These are phyloP conservation scores for Suncus etruscus DNA, from an alignment of 2,113 vertebrate genomes.

Conservation along the genomic window DNA sequence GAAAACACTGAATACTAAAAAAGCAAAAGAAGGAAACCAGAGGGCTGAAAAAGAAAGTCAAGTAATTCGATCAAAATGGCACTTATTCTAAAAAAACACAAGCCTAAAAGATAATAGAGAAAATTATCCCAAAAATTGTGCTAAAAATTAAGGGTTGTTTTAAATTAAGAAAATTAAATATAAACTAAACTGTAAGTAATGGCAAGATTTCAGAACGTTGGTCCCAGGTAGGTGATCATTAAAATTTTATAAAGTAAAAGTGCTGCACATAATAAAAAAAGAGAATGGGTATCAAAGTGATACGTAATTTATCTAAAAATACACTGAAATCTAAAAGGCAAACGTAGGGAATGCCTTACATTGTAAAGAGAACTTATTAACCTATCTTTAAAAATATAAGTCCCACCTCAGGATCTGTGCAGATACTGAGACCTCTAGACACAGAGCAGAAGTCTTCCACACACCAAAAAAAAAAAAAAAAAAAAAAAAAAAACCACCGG, in stretches of 20 bases:
- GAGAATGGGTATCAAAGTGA: background rate
- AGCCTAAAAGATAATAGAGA: slow-evolving; percentile 10
- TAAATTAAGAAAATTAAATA: background rate
- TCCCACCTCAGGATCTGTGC: too few relatives aligned
- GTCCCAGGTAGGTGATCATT: background rate
- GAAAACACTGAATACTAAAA: background rate
- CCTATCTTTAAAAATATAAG: slow-evolving; percentile 1
- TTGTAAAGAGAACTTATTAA: background rate
- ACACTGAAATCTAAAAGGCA: slow-evolving; percentile 38
- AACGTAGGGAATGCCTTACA: background rate
- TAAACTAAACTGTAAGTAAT: background rate
- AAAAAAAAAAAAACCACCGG: too few relatives aligned
- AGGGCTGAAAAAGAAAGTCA: background rate
- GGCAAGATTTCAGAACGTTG: slow-evolving; percentile 48
- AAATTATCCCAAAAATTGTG: slow-evolving; percentile 35
- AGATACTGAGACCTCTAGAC: too few relatives aligned
- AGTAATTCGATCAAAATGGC: slow-evolving; percentile 31
- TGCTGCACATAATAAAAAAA: background rate
- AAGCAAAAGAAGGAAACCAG: slow-evolving; percentile 16
- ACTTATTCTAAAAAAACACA: slow-evolving; percentile 6
- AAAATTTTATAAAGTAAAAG: slow-evolving; percentile 42
- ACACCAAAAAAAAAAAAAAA: too few relatives aligned
- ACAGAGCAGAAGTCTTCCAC: too few relatives aligned
- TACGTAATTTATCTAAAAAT: slow-evolving; percentile 4
- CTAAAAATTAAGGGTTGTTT: background rate